A percentile compares a stretch with the other conserved stretches of the same genome.
phyloP scores from a whole-genome alignment of 2,888 invertebrate genomes.

The Leptinotarsa rubiginosa region DNA sequence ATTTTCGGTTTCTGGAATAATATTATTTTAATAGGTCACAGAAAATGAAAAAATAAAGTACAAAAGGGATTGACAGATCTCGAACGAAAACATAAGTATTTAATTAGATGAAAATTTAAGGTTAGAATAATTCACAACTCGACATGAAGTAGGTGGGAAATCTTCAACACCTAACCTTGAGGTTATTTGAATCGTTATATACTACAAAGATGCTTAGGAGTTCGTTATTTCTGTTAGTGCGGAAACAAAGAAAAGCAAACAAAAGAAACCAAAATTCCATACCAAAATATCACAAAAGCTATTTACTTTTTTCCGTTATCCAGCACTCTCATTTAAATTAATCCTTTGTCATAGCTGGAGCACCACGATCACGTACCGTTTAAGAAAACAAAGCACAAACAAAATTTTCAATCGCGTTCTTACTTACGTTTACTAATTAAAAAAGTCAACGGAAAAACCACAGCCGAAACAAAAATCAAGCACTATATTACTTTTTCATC shows the following conservation, averaged over 20 bases:
- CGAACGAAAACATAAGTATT: not conserved
- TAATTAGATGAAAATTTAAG: conserved; percentile 26
- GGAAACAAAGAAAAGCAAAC: conserved; percentile 37
- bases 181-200: not conserved
- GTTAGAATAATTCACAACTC: conserved; percentile 20
- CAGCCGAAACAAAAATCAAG: conserved; percentile 34
- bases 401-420: conserved; percentile 36
- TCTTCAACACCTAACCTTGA: not conserved
- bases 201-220: not conserved
- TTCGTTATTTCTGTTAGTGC: conserved; percentile 20
- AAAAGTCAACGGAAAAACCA: conserved; percentile 34
- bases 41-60: not conserved
- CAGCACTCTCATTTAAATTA: conserved; percentile 38
- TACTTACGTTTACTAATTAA: conserved; percentile 40
- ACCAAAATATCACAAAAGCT: conserved; percentile 35
- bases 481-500: conserved; percentile 34
- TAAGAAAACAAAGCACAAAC: conserved; percentile 42
- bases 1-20: too few relatives aligned
- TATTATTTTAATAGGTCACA: too few relatives aligned
- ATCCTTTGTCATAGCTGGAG: conserved; percentile 42
- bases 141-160: not conserved
- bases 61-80: not conserved
- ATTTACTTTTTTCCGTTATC: conserved; percentile 47
- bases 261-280: conserved; percentile 24
- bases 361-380: conserved; percentile 42